Evolutionary conservation across 2,113 vertebrate genomes (phyloP).

Genomic region (Neolamprologus falcicula): DNA sequence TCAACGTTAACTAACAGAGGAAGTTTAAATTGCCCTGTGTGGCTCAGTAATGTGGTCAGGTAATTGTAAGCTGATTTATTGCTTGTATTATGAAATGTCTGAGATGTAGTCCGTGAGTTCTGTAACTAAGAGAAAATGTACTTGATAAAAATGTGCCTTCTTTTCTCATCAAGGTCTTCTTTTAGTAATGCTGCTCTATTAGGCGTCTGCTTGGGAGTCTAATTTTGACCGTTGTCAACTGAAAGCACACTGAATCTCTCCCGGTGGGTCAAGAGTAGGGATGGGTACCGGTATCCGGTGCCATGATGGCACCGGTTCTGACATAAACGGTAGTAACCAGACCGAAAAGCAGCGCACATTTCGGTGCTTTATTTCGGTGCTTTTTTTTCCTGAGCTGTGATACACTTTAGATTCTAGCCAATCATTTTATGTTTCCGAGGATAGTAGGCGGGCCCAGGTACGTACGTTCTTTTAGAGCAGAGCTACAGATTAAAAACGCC

Average conservation of each 20-base stretch:
- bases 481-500: too few relatives aligned
- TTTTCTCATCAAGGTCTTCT: neutral
- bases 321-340: fast-evolving
- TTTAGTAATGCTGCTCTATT: neutral
- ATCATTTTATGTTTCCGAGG: too few relatives aligned
- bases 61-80: neutral
- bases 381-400: too few relatives aligned
- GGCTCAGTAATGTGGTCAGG: neutral
- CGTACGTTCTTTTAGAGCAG: too few relatives aligned
- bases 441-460: too few relatives aligned
- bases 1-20: neutral
- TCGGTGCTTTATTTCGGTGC: too few relatives aligned
- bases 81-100: neutral
- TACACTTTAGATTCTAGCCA: too few relatives aligned
- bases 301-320: fast-evolving
- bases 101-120: neutral
- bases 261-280: neutral
- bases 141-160: neutral
- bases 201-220: fast-evolving
- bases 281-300: too few relatives aligned
- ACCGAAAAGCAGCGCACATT: too few relatives aligned
- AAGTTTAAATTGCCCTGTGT: neutral
- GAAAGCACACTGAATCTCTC: neutral
- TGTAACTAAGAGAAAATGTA: neutral
- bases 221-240: neutral